These are phyloP conservation scores for Pleuronectes platessa DNA, from an alignment of 2,113 vertebrate genomes.

Conservation along the genomic window DNA sequence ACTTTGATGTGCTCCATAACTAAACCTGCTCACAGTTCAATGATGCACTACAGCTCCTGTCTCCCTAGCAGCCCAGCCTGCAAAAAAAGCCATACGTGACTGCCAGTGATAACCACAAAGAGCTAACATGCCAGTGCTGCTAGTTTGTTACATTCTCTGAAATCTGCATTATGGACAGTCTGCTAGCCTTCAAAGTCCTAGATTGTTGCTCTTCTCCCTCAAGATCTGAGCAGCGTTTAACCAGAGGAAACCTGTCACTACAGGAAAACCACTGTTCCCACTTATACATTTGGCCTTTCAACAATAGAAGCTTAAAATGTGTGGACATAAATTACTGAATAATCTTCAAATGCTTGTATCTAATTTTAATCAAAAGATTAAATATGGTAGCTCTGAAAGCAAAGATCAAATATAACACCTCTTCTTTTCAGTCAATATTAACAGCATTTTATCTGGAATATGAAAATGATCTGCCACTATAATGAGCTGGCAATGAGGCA, in stretches of 20 bases:
- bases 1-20: background rate
- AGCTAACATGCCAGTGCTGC: background rate
- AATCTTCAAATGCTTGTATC: no score
- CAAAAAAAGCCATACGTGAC: background rate
- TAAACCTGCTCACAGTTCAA: background rate
- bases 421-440: background rate
- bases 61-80: background rate
- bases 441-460: background rate
- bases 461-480: background rate
- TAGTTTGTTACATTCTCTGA: background rate
- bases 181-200: background rate
- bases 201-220: background rate
- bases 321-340: background rate
- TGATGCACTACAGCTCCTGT: background rate
- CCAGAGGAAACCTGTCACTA: background rate
- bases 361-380: no score
- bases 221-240: background rate
- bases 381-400: no score
- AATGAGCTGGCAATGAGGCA: no score
- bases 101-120: background rate
- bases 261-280: background rate
- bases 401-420: no score
- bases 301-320: no score
- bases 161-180: background rate
- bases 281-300: no score